Evolutionary conservation across 2,888 invertebrate genomes (phyloP).

Genomic region (Pemphredon lugubris): DNA sequence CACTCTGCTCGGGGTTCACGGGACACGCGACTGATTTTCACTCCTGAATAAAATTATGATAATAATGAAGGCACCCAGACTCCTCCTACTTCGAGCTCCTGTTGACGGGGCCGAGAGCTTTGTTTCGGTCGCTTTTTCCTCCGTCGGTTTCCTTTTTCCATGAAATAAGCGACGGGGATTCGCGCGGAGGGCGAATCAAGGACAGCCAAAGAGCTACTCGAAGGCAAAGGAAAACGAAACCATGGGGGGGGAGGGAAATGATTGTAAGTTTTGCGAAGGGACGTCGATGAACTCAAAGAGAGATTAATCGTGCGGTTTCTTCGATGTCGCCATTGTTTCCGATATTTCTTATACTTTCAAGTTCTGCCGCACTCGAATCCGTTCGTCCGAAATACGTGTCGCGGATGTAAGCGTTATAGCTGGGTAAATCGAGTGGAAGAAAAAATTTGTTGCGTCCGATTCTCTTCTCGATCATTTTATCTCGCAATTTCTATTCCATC

Average conservation of each 20-base stretch:
- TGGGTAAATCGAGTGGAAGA: not conserved
- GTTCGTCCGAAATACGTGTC: conserved; percentile 1
- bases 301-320: conserved; percentile 41
- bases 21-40: conserved; percentile 76
- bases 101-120: conserved; percentile 61
- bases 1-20: conserved; percentile 53
- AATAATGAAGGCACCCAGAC: conserved; percentile 70
- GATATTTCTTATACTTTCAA: conserved; percentile 9
- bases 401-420: not conserved
- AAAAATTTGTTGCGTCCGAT: too few relatives aligned
- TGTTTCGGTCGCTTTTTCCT: conserved; percentile 65
- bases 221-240: conserved; percentile 25
- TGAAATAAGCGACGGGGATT: conserved; percentile 17
- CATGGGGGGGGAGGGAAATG: conserved; percentile 11
- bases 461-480: too few relatives aligned
- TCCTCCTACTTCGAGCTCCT: conserved; percentile 30
- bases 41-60: conserved; percentile 79
- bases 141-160: conserved; percentile 10
- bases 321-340: not conserved
- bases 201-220: conserved; percentile 14
- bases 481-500: too few relatives aligned
- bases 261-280: conserved; percentile 25
- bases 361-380: conserved; percentile 27
- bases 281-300: conserved; percentile 45
- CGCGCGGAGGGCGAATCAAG: conserved; percentile 13